phyloP scores from a whole-genome alignment of 1,140 invertebrate genomes.

The Drosophila obscura region DNA sequence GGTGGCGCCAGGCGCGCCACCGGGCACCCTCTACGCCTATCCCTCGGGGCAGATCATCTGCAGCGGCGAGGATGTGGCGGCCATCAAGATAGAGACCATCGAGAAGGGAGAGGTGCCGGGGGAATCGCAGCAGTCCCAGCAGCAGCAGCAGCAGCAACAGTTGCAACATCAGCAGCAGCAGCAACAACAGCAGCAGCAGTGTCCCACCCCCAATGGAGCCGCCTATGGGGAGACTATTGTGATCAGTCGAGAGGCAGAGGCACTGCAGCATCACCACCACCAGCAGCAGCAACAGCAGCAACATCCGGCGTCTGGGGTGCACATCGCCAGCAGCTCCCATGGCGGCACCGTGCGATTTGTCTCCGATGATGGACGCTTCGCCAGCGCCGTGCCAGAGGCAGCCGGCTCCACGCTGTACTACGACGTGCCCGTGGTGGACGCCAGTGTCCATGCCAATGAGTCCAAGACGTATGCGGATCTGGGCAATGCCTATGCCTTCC shows the following conservation, averaged over 20 bases:
- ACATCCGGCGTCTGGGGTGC: conserved; percentile 31
- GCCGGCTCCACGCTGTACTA: conserved; percentile 63
- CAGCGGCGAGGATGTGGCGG: conserved; percentile 54
- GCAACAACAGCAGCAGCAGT: conserved; percentile 68
- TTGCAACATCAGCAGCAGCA: conserved; percentile 58
- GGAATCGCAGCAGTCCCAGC: conserved; percentile 60
- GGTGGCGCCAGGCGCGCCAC: conserved; percentile 35
- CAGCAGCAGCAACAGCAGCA: conserved; percentile 47
- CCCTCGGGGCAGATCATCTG: conserved; percentile 68
- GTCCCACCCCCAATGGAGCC: conserved; percentile 70
- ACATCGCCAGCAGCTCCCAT: conserved; percentile 49
- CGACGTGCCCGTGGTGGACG: conserved; percentile 61
- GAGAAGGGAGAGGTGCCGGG: conserved; percentile 61
- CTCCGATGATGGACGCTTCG: conserved; percentile 64
- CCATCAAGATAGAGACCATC: conserved; percentile 73
- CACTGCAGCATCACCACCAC: conserved; percentile 71
- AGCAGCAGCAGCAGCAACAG: conserved; percentile 62
- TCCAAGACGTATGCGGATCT: conserved; percentile 80
- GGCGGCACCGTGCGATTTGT: conserved; percentile 52
- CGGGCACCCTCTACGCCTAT: conserved; percentile 61
- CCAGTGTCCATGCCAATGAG: conserved; percentile 63
- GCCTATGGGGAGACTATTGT: conserved; percentile 67
- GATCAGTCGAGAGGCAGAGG: conserved; percentile 57
- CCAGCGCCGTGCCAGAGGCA: conserved; percentile 42
- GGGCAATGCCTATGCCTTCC: conserved; percentile 68